A percentile compares a stretch with the other conserved stretches of the same genome.
These are phyloP conservation scores for Palythoa caribaeorum DNA, from an alignment of 92 coral and sea anemone species.

Conservation along the genomic window DNA sequence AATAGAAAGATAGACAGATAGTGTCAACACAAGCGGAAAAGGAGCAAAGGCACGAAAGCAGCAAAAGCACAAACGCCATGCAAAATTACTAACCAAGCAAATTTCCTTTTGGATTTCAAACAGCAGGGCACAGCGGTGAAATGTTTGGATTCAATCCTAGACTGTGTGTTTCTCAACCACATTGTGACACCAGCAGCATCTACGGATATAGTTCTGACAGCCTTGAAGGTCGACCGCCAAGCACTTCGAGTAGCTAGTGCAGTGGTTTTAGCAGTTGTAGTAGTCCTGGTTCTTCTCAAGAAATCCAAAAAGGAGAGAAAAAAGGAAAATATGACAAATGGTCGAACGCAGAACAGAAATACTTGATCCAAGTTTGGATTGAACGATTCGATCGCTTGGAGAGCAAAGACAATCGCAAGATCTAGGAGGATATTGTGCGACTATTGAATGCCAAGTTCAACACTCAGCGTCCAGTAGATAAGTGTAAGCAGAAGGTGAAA, in stretches of 20 bases:
- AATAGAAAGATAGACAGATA: constrained; percentile 5
- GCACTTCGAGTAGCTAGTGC: neutral
- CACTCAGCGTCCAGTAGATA: constrained; percentile 24
- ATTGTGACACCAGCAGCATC: neutral
- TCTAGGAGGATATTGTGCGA: constrained; percentile 38
- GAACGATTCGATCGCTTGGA: constrained; percentile 44
- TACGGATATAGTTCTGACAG: neutral
- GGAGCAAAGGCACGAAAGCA: constrained; percentile 1
- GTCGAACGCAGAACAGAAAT: constrained; percentile 47
- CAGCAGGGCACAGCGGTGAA: neutral
- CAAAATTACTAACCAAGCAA: neutral
- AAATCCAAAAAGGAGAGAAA: constrained; percentile 15
- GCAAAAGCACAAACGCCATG: neutral
- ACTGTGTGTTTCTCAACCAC: neutral
- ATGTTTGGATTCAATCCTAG: neutral
- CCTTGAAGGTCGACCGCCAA: constrained; percentile 7
- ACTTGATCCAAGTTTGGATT: constrained; percentile 56
- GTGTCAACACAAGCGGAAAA: constrained; percentile 1
- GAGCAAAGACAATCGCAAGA: constrained; percentile 53
- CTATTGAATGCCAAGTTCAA: constrained; percentile 31
- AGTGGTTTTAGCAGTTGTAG: neutral
- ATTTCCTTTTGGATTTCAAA: constrained; percentile 5
- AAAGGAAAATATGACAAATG: constrained; percentile 50
- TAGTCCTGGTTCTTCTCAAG: neutral
- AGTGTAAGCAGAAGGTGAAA: constrained; percentile 9